Evolutionary conservation across 2,888 invertebrate species (phyloP), one percentile per base, ranked within the genome.

Genomic region (Dynastes hyllus): DNA sequence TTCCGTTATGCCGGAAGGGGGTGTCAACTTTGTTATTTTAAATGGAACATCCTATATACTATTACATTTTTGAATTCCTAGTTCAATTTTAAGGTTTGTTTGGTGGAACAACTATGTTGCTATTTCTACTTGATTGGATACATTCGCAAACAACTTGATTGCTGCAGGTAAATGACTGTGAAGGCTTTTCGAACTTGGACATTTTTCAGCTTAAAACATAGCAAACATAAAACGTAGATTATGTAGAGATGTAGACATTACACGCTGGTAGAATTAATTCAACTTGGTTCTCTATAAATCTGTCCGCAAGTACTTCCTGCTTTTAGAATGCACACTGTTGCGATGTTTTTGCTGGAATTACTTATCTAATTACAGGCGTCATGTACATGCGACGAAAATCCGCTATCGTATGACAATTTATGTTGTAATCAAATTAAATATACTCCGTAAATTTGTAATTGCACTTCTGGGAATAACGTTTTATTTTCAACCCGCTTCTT

Each of bases 351-450:
- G 16, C n/a, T 58, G 58, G 55, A 58, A 69, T 69, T 69, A 69
- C 69, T 73, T 73, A 58, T 58, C 71, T 73, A 73, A 73, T 73
- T 73, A 73, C 71, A 40, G 16, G 27, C 58, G 71, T 73, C 58
- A 73, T 73, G 71, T 55, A 71, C 58, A 51, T 22, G 58, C 58
- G 51, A 16, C 11, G 71, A 58, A 37, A 73, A 58, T 37, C 58
- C 32, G 71, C 58, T 73, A 73, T 73, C 71, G 40, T 29, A 40
- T 73, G 58, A 73, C 71, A 73, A 73, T 73, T 73, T 73, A 73
- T 73, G 71, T 37, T 37, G 11, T 32, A 73, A 73, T 73, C 58
- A 73, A 58, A 73, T 73, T 58, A n/a, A 73, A 73, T 73, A 37
- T 73, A 58, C 22, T 51, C 13, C 37, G 55, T 73, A 73, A 73